A percentile compares a stretch with the other conserved stretches of the same genome.
Evolutionary conservation across 2,888 invertebrate genomes (phyloP).

Genomic region (Lycaena phlaeas): DNA sequence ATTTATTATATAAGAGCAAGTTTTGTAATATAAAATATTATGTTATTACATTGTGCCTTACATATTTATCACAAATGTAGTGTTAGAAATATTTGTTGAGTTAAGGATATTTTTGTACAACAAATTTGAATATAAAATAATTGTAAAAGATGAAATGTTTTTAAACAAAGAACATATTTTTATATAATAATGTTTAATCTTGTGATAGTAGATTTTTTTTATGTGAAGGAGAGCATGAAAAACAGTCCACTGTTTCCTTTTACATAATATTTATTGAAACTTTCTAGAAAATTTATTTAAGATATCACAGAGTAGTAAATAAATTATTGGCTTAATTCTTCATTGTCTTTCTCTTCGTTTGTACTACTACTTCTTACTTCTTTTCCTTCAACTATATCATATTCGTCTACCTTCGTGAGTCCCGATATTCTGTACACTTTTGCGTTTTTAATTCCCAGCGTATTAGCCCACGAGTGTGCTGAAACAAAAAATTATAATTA

Average conservation of each 20-base stretch:
- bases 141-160: background rate
- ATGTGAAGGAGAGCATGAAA: background rate
- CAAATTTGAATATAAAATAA: background rate
- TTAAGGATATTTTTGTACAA: background rate
- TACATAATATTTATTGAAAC: background rate
- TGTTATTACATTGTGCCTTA: background rate
- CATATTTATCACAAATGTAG: background rate
- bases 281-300: slow-evolving; percentile 8
- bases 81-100: background rate
- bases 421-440: slow-evolving; percentile 70
- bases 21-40: slow-evolving; percentile 2
- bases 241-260: background rate
- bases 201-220: background rate
- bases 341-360: slow-evolving; percentile 19
- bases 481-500: slow-evolving; percentile 28
- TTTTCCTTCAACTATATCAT: slow-evolving; percentile 56
- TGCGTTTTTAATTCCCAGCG: slow-evolving; percentile 71
- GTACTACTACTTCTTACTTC: slow-evolving; percentile 22
- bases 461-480: slow-evolving; percentile 73
- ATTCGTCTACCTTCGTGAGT: slow-evolving; percentile 56
- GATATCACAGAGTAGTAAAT: slow-evolving; percentile 9
- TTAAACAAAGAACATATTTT: background rate
- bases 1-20: slow-evolving; percentile 28
- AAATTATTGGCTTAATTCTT: slow-evolving; percentile 18
- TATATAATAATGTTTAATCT: background rate